Percentiles rank a stretch among this genome's conserved stretches.
Conservation (phyloP, 2,797 vertebrate species). For the Mormyrops attenuatus region DNA sequence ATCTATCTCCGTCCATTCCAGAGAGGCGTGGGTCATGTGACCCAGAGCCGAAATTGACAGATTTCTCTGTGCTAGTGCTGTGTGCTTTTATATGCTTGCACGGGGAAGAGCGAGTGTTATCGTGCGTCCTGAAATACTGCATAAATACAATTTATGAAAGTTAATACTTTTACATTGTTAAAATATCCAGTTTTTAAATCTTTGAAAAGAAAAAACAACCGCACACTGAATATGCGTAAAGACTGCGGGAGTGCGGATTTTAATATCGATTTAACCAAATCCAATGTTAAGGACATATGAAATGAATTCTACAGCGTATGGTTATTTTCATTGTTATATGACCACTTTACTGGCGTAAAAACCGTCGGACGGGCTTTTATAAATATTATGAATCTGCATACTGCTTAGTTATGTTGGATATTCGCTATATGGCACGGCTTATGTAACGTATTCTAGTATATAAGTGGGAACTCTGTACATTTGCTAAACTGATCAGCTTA, state of each 20-base stretch:
- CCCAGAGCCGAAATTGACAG: constrained; percentile 91
- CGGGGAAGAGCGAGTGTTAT: constrained; percentile 24
- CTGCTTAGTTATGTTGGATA: background rate
- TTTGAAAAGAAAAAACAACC: background rate
- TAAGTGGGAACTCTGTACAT: background rate
- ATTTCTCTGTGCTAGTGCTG: constrained; percentile 42
- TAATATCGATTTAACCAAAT: background rate
- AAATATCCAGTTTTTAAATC: background rate
- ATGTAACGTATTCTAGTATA: background rate
- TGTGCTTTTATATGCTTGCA: background rate
- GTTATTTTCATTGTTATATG: background rate
- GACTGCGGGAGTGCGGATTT: background rate
- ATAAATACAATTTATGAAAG: constrained; percentile 31
- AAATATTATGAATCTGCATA: background rate
- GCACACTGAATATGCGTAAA: background rate
- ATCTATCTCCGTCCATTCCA: constrained; percentile 94
- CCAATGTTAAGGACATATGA: background rate
- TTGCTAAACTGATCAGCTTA: background rate
- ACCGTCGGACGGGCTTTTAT: background rate
- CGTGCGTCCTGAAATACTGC: constrained; percentile 46
- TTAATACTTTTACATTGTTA: background rate
- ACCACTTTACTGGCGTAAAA: background rate
- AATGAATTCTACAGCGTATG: background rate
- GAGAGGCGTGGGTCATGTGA: constrained; percentile 92
- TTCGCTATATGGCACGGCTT: background rate